phyloP scores from a whole-genome alignment of 2,888 invertebrate genomes.

The Desoria tigrina region DNA sequence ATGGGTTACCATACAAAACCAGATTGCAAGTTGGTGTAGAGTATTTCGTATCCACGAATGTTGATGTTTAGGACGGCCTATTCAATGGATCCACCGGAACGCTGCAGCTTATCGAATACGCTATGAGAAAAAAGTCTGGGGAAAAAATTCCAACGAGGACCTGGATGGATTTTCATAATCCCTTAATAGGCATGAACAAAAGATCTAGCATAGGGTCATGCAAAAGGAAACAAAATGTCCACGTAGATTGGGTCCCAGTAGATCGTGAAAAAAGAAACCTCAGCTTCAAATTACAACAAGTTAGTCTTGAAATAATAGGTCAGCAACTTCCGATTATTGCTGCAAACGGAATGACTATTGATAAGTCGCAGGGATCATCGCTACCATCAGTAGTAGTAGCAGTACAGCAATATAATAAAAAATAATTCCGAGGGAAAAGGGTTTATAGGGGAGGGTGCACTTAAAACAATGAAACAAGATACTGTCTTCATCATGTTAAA shows the following conservation, averaged over 20 bases:
- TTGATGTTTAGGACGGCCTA: constrained; percentile 41
- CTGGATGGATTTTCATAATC: constrained; percentile 33
- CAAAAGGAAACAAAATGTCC: too few species aligned
- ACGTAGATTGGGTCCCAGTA: too few species aligned
- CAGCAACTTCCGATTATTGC: constrained; percentile 48
- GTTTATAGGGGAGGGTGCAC: too few species aligned
- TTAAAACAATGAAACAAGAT: too few species aligned
- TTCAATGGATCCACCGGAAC: constrained; percentile 46
- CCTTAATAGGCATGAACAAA: constrained; percentile 33
- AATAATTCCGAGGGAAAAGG: too few species aligned
- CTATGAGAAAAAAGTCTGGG: too few species aligned
- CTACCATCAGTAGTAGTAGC: too few species aligned
- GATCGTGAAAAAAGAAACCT: too few species aligned
- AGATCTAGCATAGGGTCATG: too few species aligned
- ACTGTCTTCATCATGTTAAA: too few species aligned
- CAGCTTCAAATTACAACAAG: too few species aligned
- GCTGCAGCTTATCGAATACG: constrained; percentile 31
- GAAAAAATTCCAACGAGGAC: neutral
- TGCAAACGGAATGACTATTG: constrained; percentile 49
- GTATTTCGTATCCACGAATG: constrained; percentile 44
- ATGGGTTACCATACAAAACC: constrained; percentile 46
- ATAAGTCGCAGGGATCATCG: constrained; percentile 51
- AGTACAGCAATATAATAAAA: too few species aligned
- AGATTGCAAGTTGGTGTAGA: constrained; percentile 46
- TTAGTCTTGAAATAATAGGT: constrained; percentile 22